phyloP scores from a whole-genome alignment of 1,140 invertebrate species.

The Anastatus disparis region DNA sequence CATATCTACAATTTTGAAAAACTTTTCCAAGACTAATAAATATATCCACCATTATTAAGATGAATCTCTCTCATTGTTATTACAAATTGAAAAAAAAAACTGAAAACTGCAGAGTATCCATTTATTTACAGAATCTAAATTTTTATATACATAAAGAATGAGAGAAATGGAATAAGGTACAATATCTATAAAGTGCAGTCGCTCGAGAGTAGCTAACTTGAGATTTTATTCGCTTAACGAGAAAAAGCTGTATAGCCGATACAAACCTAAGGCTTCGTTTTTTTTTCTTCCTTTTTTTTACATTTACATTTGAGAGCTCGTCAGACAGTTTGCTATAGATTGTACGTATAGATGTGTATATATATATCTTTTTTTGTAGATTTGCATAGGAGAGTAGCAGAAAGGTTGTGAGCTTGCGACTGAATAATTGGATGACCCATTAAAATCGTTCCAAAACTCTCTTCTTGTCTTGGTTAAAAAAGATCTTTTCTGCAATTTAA shows the following conservation, averaged over 20 bases:
- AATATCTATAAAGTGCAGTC: background rate
- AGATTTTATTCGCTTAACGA: constrained; percentile 34
- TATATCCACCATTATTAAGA: too few species aligned
- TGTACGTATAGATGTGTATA: background rate
- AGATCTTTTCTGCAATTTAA: constrained; percentile 32
- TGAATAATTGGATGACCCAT: constrained; percentile 41
- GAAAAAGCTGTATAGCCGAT: background rate
- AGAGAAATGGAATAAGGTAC: background rate
- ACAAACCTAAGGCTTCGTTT: too few species aligned
- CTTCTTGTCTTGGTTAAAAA: constrained; percentile 26
- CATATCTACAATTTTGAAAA: too few species aligned
- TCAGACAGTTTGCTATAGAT: background rate
- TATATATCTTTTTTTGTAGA: constrained; percentile 25
- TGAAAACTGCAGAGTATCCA: too few species aligned
- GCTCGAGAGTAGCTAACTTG: constrained; percentile 15
- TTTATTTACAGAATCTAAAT: too few species aligned
- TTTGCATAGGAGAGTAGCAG: constrained; percentile 19
- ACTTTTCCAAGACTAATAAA: too few species aligned
- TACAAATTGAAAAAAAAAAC: constrained; percentile 14
- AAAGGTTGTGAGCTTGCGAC: constrained; percentile 3
- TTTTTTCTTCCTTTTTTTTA: background rate
- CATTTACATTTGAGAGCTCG: constrained; percentile 38
- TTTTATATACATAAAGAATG: background rate
- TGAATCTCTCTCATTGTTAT: constrained; percentile 8
- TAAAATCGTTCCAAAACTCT: constrained; percentile 31